Evolutionary conservation across 2,888 invertebrate genomes (phyloP).

Genomic region (Aethes cnicana): DNA sequence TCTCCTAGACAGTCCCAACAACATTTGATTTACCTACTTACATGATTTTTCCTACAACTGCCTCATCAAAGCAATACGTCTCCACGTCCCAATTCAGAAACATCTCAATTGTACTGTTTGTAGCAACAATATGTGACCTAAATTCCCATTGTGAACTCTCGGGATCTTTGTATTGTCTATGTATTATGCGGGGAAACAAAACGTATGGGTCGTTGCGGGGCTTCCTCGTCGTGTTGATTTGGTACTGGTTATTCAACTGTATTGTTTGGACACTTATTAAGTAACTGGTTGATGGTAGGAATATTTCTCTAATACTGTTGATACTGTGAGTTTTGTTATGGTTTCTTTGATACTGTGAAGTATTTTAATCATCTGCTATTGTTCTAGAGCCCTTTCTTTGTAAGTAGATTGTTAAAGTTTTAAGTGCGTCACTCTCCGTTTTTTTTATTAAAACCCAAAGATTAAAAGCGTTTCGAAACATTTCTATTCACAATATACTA

Average conservation of each 20-base stretch:
- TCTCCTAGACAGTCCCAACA: no score
- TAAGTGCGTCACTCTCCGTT: no score
- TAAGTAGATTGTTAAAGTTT: no score
- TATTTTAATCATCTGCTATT: no score
- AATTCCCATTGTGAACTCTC: constrained; percentile 13
- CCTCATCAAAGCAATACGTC: constrained; percentile 2
- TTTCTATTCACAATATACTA: no score
- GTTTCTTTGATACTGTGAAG: no score
- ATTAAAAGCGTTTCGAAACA: no score
- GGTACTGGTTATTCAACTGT: constrained; percentile 7
- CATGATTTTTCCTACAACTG: background rate
- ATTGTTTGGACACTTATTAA: background rate
- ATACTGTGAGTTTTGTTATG: background rate
- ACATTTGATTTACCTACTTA: background rate
- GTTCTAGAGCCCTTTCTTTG: no score
- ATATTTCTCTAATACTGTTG: no score
- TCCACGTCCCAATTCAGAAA: constrained; percentile 21
- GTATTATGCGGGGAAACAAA: constrained; percentile 15
- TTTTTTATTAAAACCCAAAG: no score
- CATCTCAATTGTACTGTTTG: constrained; percentile 22
- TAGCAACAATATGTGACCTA: constrained; percentile 39
- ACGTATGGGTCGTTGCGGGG: constrained; percentile 7
- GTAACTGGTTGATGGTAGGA: no score
- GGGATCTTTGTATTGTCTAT: constrained; percentile 20
- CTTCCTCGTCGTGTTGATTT: constrained; percentile 14